phyloP scores from a whole-genome alignment of 2,888 invertebrate species.

The Pseudococcus longispinus region DNA sequence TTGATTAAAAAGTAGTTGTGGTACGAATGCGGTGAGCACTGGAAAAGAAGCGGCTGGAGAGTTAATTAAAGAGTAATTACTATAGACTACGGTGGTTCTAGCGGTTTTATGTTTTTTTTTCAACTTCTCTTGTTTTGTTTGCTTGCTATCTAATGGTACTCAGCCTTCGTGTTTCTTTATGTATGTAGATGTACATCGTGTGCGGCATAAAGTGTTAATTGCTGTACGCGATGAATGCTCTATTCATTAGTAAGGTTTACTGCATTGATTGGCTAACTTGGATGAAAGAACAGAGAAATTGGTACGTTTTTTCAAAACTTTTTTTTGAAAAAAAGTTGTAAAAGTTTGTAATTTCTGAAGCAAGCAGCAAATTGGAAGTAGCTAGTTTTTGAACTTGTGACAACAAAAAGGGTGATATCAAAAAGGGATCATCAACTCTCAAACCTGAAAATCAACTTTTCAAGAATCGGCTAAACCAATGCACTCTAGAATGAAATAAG shows the following conservation, averaged over 20 bases:
- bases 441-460: too few relatives aligned
- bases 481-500: too few relatives aligned
- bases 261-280: not conserved
- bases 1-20: not conserved
- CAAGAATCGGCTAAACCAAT: too few relatives aligned
- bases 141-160: not conserved
- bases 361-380: too few relatives aligned
- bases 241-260: not conserved
- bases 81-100: not conserved
- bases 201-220: not conserved
- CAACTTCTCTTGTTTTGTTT: not conserved
- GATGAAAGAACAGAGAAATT: not conserved
- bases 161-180: not conserved
- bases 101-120: not conserved
- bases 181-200: not conserved
- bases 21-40: not conserved
- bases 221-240: not conserved
- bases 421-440: too few relatives aligned
- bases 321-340: too few relatives aligned
- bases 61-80: conserved; percentile 19
- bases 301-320: too few relatives aligned
- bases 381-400: too few relatives aligned
- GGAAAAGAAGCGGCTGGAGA: not conserved
- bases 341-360: too few relatives aligned
- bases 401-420: too few relatives aligned